Evolutionary conservation across 2,888 invertebrate genomes (phyloP).

Genomic region (Leptothorax acervorum): DNA sequence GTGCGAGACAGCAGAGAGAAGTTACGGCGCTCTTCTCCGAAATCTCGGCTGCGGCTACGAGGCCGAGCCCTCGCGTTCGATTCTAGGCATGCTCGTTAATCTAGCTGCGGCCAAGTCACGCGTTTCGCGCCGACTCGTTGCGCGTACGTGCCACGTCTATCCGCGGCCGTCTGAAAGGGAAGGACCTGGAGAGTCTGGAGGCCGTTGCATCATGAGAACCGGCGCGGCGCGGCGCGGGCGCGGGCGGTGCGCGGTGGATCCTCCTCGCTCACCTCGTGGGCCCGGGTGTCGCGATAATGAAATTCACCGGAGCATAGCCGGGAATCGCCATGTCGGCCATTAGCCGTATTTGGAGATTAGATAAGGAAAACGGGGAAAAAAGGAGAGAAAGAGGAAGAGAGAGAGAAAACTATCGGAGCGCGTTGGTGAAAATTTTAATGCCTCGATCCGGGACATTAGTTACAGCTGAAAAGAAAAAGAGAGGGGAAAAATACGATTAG

Average conservation of each 20-base stretch:
- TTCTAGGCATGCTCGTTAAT: constrained; percentile 79
- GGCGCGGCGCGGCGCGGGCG: not conserved
- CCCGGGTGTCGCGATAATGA: constrained; percentile 56
- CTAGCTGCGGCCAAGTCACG: constrained; percentile 82
- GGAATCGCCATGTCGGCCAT: constrained; percentile 35
- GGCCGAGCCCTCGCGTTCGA: constrained; percentile 64
- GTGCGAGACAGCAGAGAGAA: constrained; percentile 10
- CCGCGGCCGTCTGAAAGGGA: constrained; percentile 80
- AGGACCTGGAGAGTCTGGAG: constrained; percentile 76
- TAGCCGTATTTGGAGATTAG: constrained; percentile 34
- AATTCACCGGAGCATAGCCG: constrained; percentile 47
- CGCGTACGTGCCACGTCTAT: constrained; percentile 83
- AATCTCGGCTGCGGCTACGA: constrained; percentile 55
- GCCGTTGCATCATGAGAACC: constrained; percentile 76
- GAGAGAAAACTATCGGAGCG: not conserved
- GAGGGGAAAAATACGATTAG: not conserved
- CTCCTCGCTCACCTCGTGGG: constrained; percentile 28
- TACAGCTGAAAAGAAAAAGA: not conserved
- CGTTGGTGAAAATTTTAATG: constrained; percentile 36
- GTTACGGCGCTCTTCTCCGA: constrained; percentile 67
- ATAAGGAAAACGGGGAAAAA: constrained; percentile 1
- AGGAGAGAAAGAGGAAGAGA: not conserved
- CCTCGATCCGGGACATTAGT: not conserved
- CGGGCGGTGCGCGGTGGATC: constrained; percentile 10
- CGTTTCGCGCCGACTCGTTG: constrained; percentile 81